Evolutionary conservation across 2,797 vertebrate species (phyloP), one percentile per base, ranked within the genome.

Genomic region (Gadopsis marmoratus): DNA sequence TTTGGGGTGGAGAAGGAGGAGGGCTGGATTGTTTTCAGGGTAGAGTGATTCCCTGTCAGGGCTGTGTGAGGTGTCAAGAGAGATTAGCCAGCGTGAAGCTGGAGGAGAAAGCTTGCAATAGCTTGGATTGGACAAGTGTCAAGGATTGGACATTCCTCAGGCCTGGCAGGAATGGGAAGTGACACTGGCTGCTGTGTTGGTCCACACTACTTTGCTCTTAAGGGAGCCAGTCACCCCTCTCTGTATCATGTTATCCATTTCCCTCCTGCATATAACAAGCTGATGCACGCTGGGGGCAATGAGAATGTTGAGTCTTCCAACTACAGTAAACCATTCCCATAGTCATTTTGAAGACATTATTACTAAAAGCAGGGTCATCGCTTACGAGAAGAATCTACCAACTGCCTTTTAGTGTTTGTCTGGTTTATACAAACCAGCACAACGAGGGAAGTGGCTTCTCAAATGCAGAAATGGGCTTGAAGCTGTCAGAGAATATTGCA

Each of bases 81-180:
- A 90, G 91, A 94, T 94, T 94, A 94, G 93, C 86, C 23, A 29
- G 75, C 47, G 35, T 69, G 85, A 83, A 80, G 90, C 88, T 86
- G 88, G 84, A 89, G 88, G 89, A 90, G 78, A 84, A 83, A 75
- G 86, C 79, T 82, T 71, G 85, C 86, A 88, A 86, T 86, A 85
- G 88, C 87, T 86, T 39, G 80, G 91, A 93, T 93, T 92, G 93
- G 91, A 94, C 92, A 87, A 92, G 89, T 92, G 94, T 94, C 93
- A 91, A 78, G 76, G 77, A 76, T 48, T 87, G 89, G 93, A 93
- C 91, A 66, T 86, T 88, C 87, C 89, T 92, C 83, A 82, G 89
- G 85, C 84, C 78, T 83, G 91, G 90, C 86, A 89, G 90, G 83
- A 90, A 93, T 93, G 88, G 91, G 89, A 94, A 88, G 92, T 92